These are phyloP conservation scores for Nasonia longicornis DNA, from an alignment of 1,140 invertebrate species.

Conservation along the genomic window DNA sequence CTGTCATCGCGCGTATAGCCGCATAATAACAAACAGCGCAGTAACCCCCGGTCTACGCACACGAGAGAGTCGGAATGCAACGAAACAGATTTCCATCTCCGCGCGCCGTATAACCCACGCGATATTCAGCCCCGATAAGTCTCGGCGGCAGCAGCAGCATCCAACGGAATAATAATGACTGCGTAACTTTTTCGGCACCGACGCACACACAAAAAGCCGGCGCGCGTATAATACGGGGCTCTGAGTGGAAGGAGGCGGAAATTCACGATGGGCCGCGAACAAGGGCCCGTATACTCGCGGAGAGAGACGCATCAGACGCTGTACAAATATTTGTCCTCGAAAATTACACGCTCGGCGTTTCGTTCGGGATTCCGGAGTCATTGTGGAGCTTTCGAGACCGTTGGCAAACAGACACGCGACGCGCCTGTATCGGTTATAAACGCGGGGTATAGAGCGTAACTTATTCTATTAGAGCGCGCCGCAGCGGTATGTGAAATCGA, in stretches of 20 bases:
- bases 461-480: background rate
- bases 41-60: background rate
- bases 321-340: constrained; percentile 48
- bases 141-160: background rate
- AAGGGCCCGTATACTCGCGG: constrained; percentile 7
- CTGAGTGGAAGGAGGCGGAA: too few species aligned
- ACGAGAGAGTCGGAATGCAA: background rate
- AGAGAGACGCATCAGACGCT: background rate
- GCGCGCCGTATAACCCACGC: background rate
- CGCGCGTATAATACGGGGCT: background rate
- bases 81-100: constrained; percentile 11
- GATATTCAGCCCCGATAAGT: constrained; percentile 28
- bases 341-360: constrained; percentile 43
- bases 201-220: background rate
- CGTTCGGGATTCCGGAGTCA: background rate
- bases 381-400: background rate
- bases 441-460: background rate
- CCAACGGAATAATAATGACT: constrained; percentile 28
- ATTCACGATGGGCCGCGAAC: background rate
- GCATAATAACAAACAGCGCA: background rate
- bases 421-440: background rate
- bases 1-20: background rate
- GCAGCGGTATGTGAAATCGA: background rate
- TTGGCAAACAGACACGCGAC: background rate
- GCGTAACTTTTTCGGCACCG: constrained; percentile 22